Evolutionary conservation across 2,888 invertebrate genomes (phyloP).

Genomic region (Nudaria mundana): DNA sequence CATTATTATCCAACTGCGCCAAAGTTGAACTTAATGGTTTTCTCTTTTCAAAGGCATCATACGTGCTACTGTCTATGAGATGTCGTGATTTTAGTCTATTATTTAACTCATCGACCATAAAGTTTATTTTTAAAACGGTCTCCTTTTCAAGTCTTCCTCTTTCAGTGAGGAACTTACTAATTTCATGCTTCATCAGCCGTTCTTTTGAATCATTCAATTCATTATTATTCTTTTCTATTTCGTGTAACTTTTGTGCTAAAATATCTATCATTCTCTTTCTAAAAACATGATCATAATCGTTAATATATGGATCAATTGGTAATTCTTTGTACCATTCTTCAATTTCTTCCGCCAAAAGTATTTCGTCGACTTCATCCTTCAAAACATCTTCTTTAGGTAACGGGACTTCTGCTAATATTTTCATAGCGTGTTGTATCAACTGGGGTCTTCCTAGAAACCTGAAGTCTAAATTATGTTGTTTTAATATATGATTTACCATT

Average conservation of each 20-base stretch:
- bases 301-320: slow-evolving; percentile 29
- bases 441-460: slow-evolving; percentile 29
- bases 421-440: slow-evolving; percentile 33
- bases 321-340: slow-evolving; percentile 50
- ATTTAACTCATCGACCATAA: slow-evolving; percentile 42
- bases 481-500: slow-evolving; percentile 35
- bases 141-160: slow-evolving; percentile 25
- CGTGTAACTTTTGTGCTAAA: slow-evolving; percentile 40
- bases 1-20: slow-evolving; percentile 17
- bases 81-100: slow-evolving; percentile 36
- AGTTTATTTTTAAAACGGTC: slow-evolving; percentile 38
- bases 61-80: slow-evolving; percentile 14
- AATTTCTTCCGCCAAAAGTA: slow-evolving; percentile 50
- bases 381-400: slow-evolving; percentile 40
- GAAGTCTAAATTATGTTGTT: slow-evolving; percentile 30
- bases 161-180: slow-evolving; percentile 41
- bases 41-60: slow-evolving; percentile 31
- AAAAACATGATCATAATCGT: slow-evolving; percentile 30
- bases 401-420: slow-evolving; percentile 42
- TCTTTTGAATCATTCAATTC: slow-evolving; percentile 27
- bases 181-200: slow-evolving; percentile 35
- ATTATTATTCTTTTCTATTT: slow-evolving; percentile 32
- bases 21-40: slow-evolving; percentile 31
- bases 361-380: slow-evolving; percentile 48
- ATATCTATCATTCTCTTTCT: slow-evolving; percentile 36